Conservation (phyloP, 2,113 vertebrate genomes). For the Cinclus cinclus region DNA sequence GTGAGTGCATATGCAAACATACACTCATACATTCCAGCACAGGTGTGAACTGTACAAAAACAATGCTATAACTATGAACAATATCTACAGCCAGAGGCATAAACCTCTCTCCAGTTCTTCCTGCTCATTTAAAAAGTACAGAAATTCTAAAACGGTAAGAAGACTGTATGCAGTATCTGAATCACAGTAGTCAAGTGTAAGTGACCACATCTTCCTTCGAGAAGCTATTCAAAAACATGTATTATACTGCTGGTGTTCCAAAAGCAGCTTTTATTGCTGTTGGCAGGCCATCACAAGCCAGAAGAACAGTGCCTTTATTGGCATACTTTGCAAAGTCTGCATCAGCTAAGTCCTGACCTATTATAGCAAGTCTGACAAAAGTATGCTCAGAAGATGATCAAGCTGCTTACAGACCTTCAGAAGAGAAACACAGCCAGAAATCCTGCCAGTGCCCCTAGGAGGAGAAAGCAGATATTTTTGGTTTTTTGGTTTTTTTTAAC, state of each 20-base stretch:
- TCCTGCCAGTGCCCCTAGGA: too few relatives aligned
- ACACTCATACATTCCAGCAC: background rate
- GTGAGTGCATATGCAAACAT: background rate
- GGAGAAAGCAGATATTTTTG: accelerated
- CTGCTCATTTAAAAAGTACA: background rate
- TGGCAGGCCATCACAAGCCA: background rate
- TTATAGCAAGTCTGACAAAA: background rate
- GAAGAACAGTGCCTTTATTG: background rate
- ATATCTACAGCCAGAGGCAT: background rate
- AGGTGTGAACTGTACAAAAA: background rate
- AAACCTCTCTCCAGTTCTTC: background rate
- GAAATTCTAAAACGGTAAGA: background rate
- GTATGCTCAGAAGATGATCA: background rate
- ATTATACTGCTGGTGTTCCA: background rate
- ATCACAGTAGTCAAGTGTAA: background rate
- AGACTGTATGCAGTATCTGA: background rate
- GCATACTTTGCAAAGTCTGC: background rate
- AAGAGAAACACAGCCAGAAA: background rate
- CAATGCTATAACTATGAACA: background rate
- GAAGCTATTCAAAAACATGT: background rate
- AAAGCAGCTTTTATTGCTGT: background rate
- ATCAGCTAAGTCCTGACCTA: background rate
- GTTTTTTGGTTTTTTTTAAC: background rate
- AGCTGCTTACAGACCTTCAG: background rate
- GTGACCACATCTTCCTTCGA: background rate